These are phyloP conservation scores for Brienomyrus longianalis DNA, from an alignment of 2,113 vertebrate species.

Conservation along the genomic window DNA sequence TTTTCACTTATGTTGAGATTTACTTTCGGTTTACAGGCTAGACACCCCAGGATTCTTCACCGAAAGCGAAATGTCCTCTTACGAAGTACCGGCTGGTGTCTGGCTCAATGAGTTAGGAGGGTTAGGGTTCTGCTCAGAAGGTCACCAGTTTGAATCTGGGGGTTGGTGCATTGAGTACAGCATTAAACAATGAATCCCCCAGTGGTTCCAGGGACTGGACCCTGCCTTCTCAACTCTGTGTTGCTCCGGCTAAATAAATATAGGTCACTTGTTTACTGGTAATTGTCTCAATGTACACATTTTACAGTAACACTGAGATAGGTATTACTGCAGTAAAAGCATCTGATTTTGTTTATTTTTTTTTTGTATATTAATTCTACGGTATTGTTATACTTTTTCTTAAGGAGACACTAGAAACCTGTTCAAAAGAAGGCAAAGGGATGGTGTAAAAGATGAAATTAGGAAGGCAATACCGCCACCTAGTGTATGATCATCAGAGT, in stretches of 20 bases:
- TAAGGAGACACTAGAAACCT: not conserved
- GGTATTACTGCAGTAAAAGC: not conserved
- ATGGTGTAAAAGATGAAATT: not conserved
- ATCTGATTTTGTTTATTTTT: not conserved
- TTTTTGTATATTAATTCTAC: not conserved
- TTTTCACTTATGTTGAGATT: not conserved
- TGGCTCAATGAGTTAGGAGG: not conserved
- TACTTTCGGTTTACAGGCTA: not conserved
- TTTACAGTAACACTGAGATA: not conserved
- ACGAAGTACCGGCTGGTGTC: not conserved
- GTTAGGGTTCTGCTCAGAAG: not conserved
- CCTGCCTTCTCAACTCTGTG: not conserved
- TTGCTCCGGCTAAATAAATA: not conserved
- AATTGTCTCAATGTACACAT: not conserved
- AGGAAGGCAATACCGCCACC: not conserved
- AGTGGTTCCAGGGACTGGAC: not conserved
- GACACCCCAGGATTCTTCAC: not conserved
- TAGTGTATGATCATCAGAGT: not conserved
- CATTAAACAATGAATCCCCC: not conserved
- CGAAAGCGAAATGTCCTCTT: not conserved
- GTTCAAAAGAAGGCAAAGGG: not conserved
- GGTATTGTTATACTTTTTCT: not conserved
- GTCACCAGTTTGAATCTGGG: not conserved
- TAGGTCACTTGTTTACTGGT: not conserved
- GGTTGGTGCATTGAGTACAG: not conserved